Base-by-base conservation (phyloP, 2,797 vertebrate species). In the Anas capensis region DNA sequence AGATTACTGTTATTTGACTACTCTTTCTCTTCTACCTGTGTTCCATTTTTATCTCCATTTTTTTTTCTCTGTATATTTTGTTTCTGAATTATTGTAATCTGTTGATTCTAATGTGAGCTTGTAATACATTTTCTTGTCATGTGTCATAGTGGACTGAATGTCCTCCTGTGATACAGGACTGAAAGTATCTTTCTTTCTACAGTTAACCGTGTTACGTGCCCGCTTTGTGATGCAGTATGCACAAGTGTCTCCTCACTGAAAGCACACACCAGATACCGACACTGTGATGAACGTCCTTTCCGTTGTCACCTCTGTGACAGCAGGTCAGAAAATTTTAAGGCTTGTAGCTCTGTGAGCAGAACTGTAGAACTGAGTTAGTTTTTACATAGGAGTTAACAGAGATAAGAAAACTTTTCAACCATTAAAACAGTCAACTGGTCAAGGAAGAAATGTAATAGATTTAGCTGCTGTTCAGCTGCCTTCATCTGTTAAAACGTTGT, bases 301-400 rank as follows among this genome's bases (percentile, higher is more conserved):
- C 95, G 89, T 3, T 98, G 97, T 82, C 98, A 98, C 96, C 98
- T 98, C 97, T 98, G 98, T 70, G 98, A 97, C 51, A 98, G 97
- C 95, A 97, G 98, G 97, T 98, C 69, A 40, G 60, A 77, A 46
- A 82, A 79, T 27, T 1, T 1, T 56, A 49, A 68, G n/a, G 51
- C 36, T 91, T 0, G 0, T 79, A 53, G 14, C 7, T 54, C 11
- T 6, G 7, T 38, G 8, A 82, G 40, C 17, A 60, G 64, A 81
- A 34, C 36, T 31, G 14, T 60, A 56, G 69, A 86, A 77, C 18
- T 10, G 34, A 49, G 31, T 13, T 33, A 19, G 14, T 40, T 29
- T 81, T 60, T 78, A 19, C 20, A 2, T 20, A 33, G n/a, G 14
- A 44, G 33, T 57, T 48, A 42, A 21, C 40, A 70, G 91, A 71